Evolutionary conservation across 2,888 invertebrate genomes (phyloP), one percentile per base, ranked within the genome.

Genomic region (Limnephilus lunatus): DNA sequence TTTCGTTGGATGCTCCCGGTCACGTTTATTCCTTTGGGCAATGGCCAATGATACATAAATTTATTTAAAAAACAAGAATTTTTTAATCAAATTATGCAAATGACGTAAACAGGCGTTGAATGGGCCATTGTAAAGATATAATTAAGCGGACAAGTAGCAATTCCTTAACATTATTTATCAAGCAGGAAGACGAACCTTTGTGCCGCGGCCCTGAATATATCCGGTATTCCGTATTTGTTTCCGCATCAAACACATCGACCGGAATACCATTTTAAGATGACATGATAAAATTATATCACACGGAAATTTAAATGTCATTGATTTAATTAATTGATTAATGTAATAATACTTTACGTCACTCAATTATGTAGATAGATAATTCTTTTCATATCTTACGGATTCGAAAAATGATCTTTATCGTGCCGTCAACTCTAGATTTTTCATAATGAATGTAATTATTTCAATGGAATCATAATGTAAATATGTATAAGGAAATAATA

Each of bases 151-250:
- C 91, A 48, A 89, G 81, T 39, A 85, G 81, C 89, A 48, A 91
- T 91, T 92, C 92, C 87, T 89, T 44, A 39, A 85, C 85, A 91
- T 90, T 92, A 91, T 90, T 92, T 90, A 88, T 53, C 87, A 93
- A 90, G 90, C 93, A 93, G 93, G 93, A 93, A 93, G 93, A 91
- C 90, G 92, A 90, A 91, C 91, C 93, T 92, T 93, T 93, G 93
- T 91, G 90, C 91, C 88, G 68, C 91, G 93, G 91, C 93, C 93
- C 93, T 93, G 93, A 92, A 25, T 85, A 39, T 85, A 92, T 93
- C 93, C 93, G 93, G 88, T 85, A 81, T 90, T 32, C 4, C 14
- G 19, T 82, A 44, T 90, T 82, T 90, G 35, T 19, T 82, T 90
- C 48, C 39, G 82, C 31, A 15, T 25, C 81, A 90, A 32, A 82